These are phyloP conservation scores for Bombyx huttoni DNA, from an alignment of 2,888 invertebrate genomes.

Conservation along the genomic window DNA sequence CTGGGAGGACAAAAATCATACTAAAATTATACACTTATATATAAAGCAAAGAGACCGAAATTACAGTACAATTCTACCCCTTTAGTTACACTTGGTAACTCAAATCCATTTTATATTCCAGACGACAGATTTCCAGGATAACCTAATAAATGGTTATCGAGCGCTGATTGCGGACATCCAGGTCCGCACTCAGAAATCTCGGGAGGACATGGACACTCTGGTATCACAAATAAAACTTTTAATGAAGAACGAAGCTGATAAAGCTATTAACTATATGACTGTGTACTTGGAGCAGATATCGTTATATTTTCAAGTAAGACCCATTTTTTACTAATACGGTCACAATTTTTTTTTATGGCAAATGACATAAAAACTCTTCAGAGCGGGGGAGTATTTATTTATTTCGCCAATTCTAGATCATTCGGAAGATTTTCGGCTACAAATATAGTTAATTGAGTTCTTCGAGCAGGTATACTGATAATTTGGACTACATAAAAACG, in stretches of 20 bases:
- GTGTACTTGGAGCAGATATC: slow-evolving; percentile 65
- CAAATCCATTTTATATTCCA: slow-evolving; percentile 20
- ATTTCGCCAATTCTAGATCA: too few species aligned
- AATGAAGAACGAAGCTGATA: slow-evolving; percentile 66
- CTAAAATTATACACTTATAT: background rate
- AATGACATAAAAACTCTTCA: background rate
- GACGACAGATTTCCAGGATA: slow-evolving; percentile 63
- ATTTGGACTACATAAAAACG: too few species aligned
- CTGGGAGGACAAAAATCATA: background rate
- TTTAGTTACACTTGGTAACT: background rate
- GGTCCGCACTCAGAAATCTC: slow-evolving; percentile 55
- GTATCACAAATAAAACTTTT: slow-evolving; percentile 63
- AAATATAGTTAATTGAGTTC: too few species aligned
- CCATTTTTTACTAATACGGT: background rate
- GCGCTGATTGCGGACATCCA: slow-evolving; percentile 62
- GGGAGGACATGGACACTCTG: slow-evolving; percentile 64
- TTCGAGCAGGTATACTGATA: too few species aligned
- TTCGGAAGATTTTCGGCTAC: too few species aligned
- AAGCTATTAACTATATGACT: slow-evolving; percentile 66
- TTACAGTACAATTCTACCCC: background rate
- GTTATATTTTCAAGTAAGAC: slow-evolving; percentile 54
- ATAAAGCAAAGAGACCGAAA: background rate
- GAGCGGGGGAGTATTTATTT: too few species aligned
- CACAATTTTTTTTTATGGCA: background rate
- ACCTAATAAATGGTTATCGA: slow-evolving; percentile 62